These are phyloP conservation scores for Druon quercuslanigerum DNA, from an alignment of 1,140 invertebrate species.

Conservation along the genomic window DNA sequence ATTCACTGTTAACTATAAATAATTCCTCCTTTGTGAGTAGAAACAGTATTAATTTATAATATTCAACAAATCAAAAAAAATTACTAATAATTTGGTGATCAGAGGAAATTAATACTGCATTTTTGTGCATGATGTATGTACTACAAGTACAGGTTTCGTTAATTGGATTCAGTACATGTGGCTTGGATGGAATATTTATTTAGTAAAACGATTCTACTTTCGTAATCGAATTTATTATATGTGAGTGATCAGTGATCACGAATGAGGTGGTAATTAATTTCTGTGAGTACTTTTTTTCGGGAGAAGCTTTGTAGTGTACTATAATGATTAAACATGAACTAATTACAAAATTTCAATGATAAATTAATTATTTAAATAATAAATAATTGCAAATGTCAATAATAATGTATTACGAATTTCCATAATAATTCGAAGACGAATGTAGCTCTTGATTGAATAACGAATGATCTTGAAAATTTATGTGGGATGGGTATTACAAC, in stretches of 20 bases:
- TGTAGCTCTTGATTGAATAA: too few relatives aligned
- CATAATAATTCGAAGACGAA: too few relatives aligned
- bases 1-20: slow-evolving; percentile 19
- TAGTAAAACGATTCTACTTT: slow-evolving; percentile 16
- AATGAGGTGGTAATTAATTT: slow-evolving; percentile 11
- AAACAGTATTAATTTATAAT: background rate
- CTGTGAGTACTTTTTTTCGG: too few relatives aligned
- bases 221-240: slow-evolving; percentile 26
- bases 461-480: too few relatives aligned
- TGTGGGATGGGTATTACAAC: too few relatives aligned
- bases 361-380: too few relatives aligned
- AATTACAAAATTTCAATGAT: too few relatives aligned
- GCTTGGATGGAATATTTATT: slow-evolving; percentile 8
- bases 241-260: slow-evolving; percentile 6
- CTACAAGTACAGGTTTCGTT: slow-evolving; percentile 17
- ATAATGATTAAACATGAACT: too few relatives aligned
- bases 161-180: slow-evolving; percentile 11
- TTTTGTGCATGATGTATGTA: background rate
- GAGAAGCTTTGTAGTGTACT: too few relatives aligned
- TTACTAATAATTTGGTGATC: background rate
- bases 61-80: background rate
- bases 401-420: too few relatives aligned
- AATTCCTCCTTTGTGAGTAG: background rate
- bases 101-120: background rate
- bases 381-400: too few relatives aligned